Evolutionary conservation across 2,888 invertebrate species (phyloP), one percentile per base, ranked within the genome.

Genomic region (Papilio demoleus): DNA sequence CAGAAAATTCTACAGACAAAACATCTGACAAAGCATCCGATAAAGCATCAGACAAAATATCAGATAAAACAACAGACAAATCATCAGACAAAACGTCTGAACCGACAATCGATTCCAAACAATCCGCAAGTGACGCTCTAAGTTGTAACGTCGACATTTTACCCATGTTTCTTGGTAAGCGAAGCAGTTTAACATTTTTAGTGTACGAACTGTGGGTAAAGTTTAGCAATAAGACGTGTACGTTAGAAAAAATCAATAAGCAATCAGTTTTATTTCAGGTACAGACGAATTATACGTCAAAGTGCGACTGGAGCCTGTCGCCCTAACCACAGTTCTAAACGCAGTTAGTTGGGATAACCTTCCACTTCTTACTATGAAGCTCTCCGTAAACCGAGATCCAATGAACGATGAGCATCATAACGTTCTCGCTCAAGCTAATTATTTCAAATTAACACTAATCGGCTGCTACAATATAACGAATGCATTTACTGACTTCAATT

Each of bases 341-440:
- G 73, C 76, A 4, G 87, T 85, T 67, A 92, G 92, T 73, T 92
- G 90, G 90, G 84, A 88, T 59, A 89, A 86, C 66, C 80, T 91
- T 1, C 92, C 92, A 0, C 73, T 88, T 6, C 72, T 92, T 11
- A 81, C 79, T 0, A 73, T 92, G 72, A 81, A 87, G 42, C 47
- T 92, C 11, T 73, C 74, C 8, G 79, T 81, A 0, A 69, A 73
- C 14, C 77, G 85, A 12, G 75, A 89, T 70, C 70, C 75, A n/a
- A 67, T 70, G 11, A 87, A 88, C 66, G 53, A 58, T 0, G n/a
- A 50, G 0, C 84, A 90, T 70, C 88, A 90, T 69, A 73, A 77
- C 56, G 45, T 84, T 5, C 70, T 90, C 19, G 81, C 78, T 19
- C 61, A 78, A 1, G 83, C 88, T 0, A 91, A 90, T 71, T 80